phyloP scores from a whole-genome alignment of 64 coral and sea anemone species.

The Montipora efflorescens region DNA sequence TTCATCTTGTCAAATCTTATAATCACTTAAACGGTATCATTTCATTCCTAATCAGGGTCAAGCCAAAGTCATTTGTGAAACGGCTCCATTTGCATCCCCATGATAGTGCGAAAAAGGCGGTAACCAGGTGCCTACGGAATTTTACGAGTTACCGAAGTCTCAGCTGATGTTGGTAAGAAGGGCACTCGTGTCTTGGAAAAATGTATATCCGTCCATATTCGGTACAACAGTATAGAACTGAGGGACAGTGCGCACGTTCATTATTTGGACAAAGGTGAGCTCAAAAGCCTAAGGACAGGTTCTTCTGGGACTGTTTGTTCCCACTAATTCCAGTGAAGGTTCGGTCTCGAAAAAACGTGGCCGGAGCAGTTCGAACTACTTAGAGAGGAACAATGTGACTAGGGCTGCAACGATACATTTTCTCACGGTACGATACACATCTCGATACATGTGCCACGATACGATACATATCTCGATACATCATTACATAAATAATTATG shows the following conservation, averaged over 20 bases:
- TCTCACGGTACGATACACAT: too few relatives aligned
- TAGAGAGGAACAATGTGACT: too few relatives aligned
- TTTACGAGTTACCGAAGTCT: neutral
- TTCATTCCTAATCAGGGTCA: neutral
- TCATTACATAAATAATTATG: too few relatives aligned
- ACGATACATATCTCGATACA: too few relatives aligned
- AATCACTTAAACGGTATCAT: neutral
- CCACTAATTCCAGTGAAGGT: too few relatives aligned
- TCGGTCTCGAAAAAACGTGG: too few relatives aligned
- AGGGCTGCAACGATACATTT: too few relatives aligned
- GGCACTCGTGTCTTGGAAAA: neutral
- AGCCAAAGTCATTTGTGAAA: neutral
- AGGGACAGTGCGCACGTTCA: neutral
- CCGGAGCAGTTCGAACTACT: too few relatives aligned
- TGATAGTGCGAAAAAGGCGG: neutral
- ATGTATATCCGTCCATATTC: neutral
- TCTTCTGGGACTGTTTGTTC: neutral
- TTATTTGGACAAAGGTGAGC: constrained; percentile 17
- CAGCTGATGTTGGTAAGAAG: neutral
- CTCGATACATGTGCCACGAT: too few relatives aligned
- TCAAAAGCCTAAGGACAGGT: neutral
- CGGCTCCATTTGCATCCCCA: neutral
- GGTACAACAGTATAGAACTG: neutral
- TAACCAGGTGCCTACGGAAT: neutral
- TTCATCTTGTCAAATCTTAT: neutral